Evolutionary conservation across 2,797 vertebrate species (phyloP).

Genomic region (Okamejei kenojei): DNA sequence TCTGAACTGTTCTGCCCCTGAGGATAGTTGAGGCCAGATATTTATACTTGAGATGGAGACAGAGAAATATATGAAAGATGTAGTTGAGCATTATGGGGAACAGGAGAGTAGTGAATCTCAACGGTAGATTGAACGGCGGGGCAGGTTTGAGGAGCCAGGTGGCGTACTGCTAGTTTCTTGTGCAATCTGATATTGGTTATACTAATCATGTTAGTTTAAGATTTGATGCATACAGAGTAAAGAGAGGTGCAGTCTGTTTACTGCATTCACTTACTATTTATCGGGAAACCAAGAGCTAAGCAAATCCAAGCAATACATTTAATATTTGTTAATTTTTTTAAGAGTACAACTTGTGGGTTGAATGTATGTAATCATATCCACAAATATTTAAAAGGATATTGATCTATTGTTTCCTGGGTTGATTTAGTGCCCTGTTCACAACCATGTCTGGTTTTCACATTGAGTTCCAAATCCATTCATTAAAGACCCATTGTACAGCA

Average conservation of each 20-base stretch:
- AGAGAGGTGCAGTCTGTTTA: not conserved
- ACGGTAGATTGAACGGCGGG: too few species aligned
- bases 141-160: too few species aligned
- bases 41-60: too few species aligned
- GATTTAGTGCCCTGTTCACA: not conserved
- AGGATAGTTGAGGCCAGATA: too few species aligned
- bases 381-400: not conserved
- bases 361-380: not conserved
- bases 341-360: not conserved
- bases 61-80: too few species aligned
- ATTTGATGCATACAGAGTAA: not conserved
- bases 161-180: too few species aligned
- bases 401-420: too few species aligned
- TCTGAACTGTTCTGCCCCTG: too few species aligned
- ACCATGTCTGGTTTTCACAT: too few species aligned
- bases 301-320: not conserved
- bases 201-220: not conserved
- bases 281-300: not conserved
- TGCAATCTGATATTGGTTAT: not conserved
- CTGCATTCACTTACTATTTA: not conserved
- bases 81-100: too few species aligned
- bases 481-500: not conserved
- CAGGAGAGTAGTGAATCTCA: too few species aligned
- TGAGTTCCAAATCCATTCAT: not conserved
- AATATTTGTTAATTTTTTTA: not conserved